phyloP scores from a whole-genome alignment of 2,888 invertebrate genomes.

The Sympetrum striolatum region DNA sequence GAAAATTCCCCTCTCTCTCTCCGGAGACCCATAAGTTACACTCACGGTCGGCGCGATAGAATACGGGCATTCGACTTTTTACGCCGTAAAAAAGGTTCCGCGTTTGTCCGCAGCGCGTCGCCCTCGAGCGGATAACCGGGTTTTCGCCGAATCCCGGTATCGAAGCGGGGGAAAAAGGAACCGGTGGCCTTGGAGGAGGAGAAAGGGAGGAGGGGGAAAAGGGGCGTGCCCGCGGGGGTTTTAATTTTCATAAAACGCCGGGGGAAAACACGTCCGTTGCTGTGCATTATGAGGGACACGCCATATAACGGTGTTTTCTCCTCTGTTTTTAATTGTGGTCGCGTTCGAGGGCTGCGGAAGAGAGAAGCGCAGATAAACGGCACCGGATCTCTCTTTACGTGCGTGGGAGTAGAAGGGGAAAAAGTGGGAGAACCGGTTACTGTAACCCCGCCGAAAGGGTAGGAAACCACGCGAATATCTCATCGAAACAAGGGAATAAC shows the following conservation, averaged over 20 bases:
- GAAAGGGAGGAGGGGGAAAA: neutral
- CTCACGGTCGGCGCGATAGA: neutral
- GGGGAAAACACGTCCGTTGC: neutral
- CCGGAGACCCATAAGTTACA: neutral
- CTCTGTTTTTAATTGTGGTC: neutral
- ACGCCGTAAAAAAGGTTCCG: neutral
- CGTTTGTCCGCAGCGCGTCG: neutral
- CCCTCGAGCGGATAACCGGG: neutral
- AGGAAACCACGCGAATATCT: neutral
- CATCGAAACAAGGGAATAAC: neutral
- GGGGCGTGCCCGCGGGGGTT: slow-evolving; percentile 13
- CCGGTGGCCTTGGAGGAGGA: neutral
- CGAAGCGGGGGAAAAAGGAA: neutral
- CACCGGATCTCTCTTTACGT: neutral
- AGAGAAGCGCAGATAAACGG: neutral
- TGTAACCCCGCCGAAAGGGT: neutral
- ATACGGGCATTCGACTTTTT: neutral
- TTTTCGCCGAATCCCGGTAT: neutral
- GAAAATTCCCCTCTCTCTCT: neutral
- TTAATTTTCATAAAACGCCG: slow-evolving; percentile 30
- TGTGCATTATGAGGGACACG: slow-evolving; percentile 18
- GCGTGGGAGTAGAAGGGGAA: neutral
- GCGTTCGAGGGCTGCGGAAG: neutral
- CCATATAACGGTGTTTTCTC: slow-evolving; percentile 1
- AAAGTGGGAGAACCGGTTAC: neutral